Evolutionary conservation across 2,888 invertebrate species (phyloP), one percentile per base, ranked within the genome.

Genomic region (Synanthedon andrenaeformis): DNA sequence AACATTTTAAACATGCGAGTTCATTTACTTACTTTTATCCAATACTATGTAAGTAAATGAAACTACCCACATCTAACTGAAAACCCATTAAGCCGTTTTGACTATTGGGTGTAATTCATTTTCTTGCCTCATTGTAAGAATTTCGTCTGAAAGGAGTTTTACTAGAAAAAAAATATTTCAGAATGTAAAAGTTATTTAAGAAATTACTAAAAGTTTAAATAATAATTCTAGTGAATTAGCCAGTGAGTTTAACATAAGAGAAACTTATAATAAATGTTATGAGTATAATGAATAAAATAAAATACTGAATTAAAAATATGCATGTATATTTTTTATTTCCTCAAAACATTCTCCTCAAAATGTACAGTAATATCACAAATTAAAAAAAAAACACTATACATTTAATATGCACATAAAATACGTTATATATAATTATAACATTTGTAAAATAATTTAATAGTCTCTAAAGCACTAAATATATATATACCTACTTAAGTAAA

Each of bases 211-310:
- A 82, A 78, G 80, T 82, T 83, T 83, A 79, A 84, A 82, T 82
- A 81, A 83, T 79, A 79, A 82, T 76, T 81, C 77, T 86, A 86
- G 86, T 72, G 70, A 82, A 80, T 79, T 85, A 86, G 86, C 69
- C 78, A 74, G 80, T 79, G 83, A 83, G 76, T 85, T 35, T 81
- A 79, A 64, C 69, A 76, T 63, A 84, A 84, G 83, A 70, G 66
- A 75, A 79, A 76, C 76, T 59, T 59, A 61, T 59, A 58, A 61
- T 61, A 55, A 61, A 86, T 87, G 86, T 87, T 87, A 86, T 55
- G 81, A 87, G 74, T 85, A 85, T 83, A 83, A 84, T 83, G 70
- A 82, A 77, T 83, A 81, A 84, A 58, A 52, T 53, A 56, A 56
- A 42, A 17, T 19, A 42, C 11, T 42, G 19, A 42, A 42, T 14